A percentile compares a stretch with the other conserved stretches of the same genome.
phyloP scores from a whole-genome alignment of 2,113 vertebrate genomes.

The Hippopotamus amphibius region DNA sequence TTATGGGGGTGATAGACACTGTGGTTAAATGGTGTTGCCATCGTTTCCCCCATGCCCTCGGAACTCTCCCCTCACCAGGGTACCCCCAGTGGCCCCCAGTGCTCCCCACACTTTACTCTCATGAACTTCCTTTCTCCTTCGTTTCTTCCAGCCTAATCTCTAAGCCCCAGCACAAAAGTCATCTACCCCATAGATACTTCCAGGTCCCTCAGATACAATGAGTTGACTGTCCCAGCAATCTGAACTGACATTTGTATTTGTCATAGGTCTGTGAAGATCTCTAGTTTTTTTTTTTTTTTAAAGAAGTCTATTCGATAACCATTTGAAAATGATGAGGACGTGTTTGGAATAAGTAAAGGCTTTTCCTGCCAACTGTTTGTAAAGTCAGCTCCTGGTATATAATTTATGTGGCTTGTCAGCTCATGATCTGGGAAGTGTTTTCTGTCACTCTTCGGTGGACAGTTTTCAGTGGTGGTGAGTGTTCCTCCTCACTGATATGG shows the following conservation, averaged over 20 bases:
- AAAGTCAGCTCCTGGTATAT: constrained; percentile 3
- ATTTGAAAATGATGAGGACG: not conserved
- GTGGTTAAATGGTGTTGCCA: not conserved
- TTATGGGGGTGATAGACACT: not conserved
- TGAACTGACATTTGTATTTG: not conserved
- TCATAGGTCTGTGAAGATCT: not conserved
- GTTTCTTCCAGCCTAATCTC: not conserved
- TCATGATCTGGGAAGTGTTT: constrained; percentile 50
- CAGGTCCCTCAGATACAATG: not conserved
- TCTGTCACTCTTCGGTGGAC: constrained; percentile 62
- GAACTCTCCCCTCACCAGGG: not conserved
- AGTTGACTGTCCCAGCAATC: not conserved
- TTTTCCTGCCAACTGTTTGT: not conserved
- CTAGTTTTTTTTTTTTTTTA: constrained; percentile 6
- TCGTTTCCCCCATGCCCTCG: too few relatives aligned
- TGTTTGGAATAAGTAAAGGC: constrained; percentile 42
- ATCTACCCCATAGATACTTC: not conserved
- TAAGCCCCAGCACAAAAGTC: not conserved
- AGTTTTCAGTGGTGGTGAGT: constrained; percentile 64
- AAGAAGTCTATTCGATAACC: constrained; percentile 39
- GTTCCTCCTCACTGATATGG: constrained; percentile 54
- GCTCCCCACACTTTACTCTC: not conserved
- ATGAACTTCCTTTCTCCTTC: not conserved
- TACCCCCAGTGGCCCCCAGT: not conserved
- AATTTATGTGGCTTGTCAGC: constrained; percentile 64